Evolutionary conservation across 2,113 vertebrate species (phyloP), one percentile per base, ranked within the genome.

Genomic region (Larimichthys polyactis): DNA sequence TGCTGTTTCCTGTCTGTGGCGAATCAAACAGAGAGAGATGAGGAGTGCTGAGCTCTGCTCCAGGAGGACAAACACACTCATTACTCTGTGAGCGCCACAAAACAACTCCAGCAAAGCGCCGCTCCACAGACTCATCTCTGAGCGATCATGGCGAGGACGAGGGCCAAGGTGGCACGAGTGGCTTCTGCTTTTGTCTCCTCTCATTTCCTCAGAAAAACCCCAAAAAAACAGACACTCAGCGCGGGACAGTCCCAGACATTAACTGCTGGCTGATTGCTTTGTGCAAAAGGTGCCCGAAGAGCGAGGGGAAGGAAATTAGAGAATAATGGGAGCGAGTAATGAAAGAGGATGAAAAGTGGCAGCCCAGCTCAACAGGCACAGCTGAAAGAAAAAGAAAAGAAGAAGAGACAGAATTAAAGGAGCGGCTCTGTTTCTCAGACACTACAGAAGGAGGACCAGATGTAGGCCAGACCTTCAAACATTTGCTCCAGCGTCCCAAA

Each of bases 341-440:
- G 94, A 91, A 94, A 94, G 93, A 90, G 80, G 86, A 95, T 94
- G 93, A 92, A 87, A 94, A 94, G 75, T 92, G 94, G 91, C 94
- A 94, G 94, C 81, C 54, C 1, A 15, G 85, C 82, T 89, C 88
- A 90, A 88, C 85, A 84, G 78, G 79, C 74, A 22, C 70, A 72
- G 72, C 72, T 66, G 89, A 72, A 80, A 76, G 69, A 86, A 46
- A 62, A 81, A n/a, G 36, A 71, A 69, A 64, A 55, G 12, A 48
- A 81, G 40, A 71, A 43, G 74, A 87, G 55, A 71, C 46, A 54
- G 44, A 81, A 76, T 83, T 51, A 69, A 12, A 88, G 74, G 40
- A 58, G 48, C 65, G 78, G 68, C 59, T 76, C 78, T 87, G 81
- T 90, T 89, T 89, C 75, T 59, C 60, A 71, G 64, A 71, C 36